Conservation (phyloP, 2,888 invertebrate species). For the Leptura quadrifasciata region DNA sequence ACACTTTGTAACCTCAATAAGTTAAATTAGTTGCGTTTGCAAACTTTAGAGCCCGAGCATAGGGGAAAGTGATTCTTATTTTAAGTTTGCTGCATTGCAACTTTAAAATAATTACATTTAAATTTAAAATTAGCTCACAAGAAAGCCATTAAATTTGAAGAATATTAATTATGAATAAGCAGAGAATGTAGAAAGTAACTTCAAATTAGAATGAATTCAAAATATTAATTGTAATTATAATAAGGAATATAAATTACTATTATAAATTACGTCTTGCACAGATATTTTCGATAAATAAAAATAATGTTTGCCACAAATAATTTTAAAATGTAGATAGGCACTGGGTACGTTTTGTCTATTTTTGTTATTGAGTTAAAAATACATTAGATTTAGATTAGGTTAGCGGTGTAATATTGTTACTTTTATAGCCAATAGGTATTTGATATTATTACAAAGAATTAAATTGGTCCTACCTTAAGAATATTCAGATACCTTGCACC, state of each 20-base stretch:
- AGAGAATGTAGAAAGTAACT: neutral
- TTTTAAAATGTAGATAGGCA: too few species aligned
- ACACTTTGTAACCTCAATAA: constrained; percentile 28
- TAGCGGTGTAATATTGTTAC: too few species aligned
- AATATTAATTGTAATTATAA: constrained; percentile 1
- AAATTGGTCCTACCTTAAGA: too few species aligned
- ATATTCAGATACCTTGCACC: too few species aligned
- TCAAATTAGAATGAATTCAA: constrained; percentile 8
- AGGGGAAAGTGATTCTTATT: constrained; percentile 23
- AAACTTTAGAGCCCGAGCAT: constrained; percentile 28
- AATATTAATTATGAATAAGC: constrained; percentile 23
- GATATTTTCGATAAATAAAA: too few species aligned
- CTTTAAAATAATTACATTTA: constrained; percentile 31
- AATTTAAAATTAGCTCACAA: constrained; percentile 33
- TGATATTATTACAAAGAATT: too few species aligned
- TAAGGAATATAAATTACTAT: neutral
- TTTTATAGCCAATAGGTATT: too few species aligned
- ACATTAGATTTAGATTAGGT: too few species aligned
- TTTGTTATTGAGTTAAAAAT: too few species aligned
- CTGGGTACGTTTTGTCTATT: too few species aligned
- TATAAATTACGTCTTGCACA: too few species aligned
- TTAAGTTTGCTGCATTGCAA: constrained; percentile 32
- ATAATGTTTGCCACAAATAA: too few species aligned
- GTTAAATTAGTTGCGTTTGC: constrained; percentile 32
- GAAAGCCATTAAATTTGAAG: constrained; percentile 19